Evolutionary conservation across 2,113 vertebrate species (phyloP).

Genomic region (Gymnarchus niloticus): DNA sequence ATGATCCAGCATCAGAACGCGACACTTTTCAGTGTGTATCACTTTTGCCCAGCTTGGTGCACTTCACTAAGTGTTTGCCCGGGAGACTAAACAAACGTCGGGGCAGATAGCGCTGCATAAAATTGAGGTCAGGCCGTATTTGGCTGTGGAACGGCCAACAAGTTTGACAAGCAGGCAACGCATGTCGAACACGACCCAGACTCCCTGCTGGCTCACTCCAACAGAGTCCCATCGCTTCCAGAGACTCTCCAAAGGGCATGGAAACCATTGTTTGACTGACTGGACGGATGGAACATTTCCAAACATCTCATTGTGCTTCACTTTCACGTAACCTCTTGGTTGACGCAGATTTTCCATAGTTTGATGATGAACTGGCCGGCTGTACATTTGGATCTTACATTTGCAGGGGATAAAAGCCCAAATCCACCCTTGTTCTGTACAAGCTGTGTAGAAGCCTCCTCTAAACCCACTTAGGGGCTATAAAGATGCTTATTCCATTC

Average conservation of each 20-base stretch:
- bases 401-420: neutral
- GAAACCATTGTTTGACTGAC: neutral
- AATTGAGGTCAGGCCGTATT: constrained; percentile 67
- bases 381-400: neutral
- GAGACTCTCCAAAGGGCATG: neutral
- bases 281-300: neutral
- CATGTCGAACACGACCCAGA: constrained; percentile 51
- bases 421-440: neutral
- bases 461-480: no score
- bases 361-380: neutral
- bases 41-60: constrained; percentile 49
- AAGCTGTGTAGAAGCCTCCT: neutral
- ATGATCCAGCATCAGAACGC: constrained; percentile 41
- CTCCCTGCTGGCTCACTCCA: constrained; percentile 30
- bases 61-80: constrained; percentile 72
- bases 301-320: neutral
- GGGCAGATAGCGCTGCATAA: constrained; percentile 65
- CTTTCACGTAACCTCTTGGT: neutral
- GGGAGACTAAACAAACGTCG: constrained; percentile 74
- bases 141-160: constrained; percentile 45
- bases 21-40: constrained; percentile 60
- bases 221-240: constrained; percentile 33
- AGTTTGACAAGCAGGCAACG: constrained; percentile 35
- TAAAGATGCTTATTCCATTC: neutral
- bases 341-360: neutral